Percentiles rank a stretch among this genome's conserved stretches.
phyloP scores from a whole-genome alignment of 2,113 vertebrate species.

The Xenopus tropicalis region DNA sequence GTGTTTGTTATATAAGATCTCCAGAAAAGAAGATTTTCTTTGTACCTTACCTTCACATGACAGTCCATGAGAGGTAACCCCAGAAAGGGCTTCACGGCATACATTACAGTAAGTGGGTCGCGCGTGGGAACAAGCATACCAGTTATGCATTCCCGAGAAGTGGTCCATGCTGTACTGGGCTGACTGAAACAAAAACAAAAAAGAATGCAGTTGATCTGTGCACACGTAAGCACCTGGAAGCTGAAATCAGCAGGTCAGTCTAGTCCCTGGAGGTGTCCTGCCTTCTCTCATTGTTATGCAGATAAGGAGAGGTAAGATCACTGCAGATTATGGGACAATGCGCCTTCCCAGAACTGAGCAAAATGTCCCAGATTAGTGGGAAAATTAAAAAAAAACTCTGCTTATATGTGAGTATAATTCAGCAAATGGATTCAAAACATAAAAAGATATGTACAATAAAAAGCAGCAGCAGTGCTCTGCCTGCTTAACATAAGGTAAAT shows the following conservation, averaged over 20 bases:
- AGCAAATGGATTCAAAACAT: too few relatives aligned
- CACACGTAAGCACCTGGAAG: neutral
- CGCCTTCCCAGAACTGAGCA: too few relatives aligned
- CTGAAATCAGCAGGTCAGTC: constrained; percentile 23
- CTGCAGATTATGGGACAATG: neutral
- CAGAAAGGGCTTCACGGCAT: constrained; percentile 87
- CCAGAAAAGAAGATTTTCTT: neutral
- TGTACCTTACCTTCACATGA: constrained; percentile 89
- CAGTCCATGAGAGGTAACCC: constrained; percentile 91
- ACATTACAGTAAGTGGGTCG: constrained; percentile 95
- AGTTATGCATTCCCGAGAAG: constrained; percentile 98
- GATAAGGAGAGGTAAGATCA: constrained; percentile 3
- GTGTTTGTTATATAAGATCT: neutral
- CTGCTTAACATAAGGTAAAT: too few relatives aligned
- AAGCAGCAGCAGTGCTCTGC: too few relatives aligned
- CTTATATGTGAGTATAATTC: too few relatives aligned
- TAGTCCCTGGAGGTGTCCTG: constrained; percentile 2
- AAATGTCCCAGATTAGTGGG: too few relatives aligned
- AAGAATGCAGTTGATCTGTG: constrained; percentile 10
- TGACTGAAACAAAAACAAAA: constrained; percentile 63
- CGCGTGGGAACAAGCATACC: constrained; percentile 95
- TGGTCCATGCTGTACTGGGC: constrained; percentile 98
- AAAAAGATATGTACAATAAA: too few relatives aligned
- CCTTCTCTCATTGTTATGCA: constrained; percentile 27
- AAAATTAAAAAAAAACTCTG: too few relatives aligned